phyloP scores from a whole-genome alignment of 1,140 invertebrate genomes.

The Vollenhovia emeryi region DNA sequence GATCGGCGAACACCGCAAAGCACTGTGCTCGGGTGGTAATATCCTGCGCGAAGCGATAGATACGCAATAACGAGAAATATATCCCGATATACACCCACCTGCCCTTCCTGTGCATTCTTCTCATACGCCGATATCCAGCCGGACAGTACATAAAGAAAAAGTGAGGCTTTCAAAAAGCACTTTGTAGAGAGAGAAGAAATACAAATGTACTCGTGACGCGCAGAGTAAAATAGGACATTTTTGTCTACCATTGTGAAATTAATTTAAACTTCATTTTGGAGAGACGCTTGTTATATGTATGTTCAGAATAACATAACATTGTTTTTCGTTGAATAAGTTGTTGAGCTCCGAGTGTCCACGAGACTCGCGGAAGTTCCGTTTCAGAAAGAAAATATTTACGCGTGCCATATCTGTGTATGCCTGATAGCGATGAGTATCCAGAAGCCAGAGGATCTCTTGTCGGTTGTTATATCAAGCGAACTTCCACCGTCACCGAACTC shows the following conservation, averaged over 20 bases:
- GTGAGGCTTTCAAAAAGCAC: neutral
- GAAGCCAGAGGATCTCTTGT: slow-evolving; percentile 74
- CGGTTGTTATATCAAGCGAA: slow-evolving; percentile 73
- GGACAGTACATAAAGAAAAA: neutral
- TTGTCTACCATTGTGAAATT: neutral
- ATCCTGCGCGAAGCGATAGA: neutral
- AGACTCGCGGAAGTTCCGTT: no score
- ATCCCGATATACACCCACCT: neutral
- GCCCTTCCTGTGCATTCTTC: neutral
- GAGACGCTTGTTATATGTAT: neutral
- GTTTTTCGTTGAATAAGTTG: neutral
- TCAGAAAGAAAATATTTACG: slow-evolving; percentile 10
- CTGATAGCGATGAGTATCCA: slow-evolving; percentile 71
- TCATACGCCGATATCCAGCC: neutral
- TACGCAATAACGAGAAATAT: neutral
- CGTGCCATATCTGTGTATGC: neutral
- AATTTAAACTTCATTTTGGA: neutral
- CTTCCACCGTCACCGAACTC: slow-evolving; percentile 73
- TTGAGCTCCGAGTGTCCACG: neutral
- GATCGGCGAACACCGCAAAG: neutral
- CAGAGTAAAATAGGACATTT: neutral
- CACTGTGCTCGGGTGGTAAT: neutral
- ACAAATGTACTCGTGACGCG: neutral
- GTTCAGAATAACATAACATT: neutral
- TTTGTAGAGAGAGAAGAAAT: neutral